phyloP scores from a whole-genome alignment of 2,888 invertebrate genomes.

The Orthonevra nobilis region DNA sequence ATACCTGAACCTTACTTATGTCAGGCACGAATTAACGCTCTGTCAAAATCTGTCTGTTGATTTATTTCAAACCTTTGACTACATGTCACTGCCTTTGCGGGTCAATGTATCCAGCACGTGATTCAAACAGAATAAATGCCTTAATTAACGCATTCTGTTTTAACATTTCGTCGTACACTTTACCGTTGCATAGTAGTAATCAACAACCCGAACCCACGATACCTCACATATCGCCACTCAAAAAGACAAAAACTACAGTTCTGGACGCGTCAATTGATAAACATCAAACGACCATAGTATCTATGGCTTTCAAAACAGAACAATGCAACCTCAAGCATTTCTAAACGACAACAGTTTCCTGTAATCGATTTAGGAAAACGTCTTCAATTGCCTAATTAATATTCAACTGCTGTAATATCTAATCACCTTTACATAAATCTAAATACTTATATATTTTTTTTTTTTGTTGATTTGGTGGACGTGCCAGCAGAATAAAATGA shows the following conservation, averaged over 20 bases:
- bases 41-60: no score
- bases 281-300: conserved; percentile 19
- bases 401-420: conserved; percentile 57
- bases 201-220: neutral
- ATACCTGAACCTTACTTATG: no score
- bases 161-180: neutral
- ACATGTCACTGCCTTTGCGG: neutral
- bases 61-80: no score
- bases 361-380: conserved; percentile 39
- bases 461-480: conserved; percentile 33
- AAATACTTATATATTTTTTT: conserved; percentile 10
- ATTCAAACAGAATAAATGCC: neutral
- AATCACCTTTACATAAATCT: conserved; percentile 61
- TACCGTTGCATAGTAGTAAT: conserved; percentile 3
- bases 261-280: conserved; percentile 27
- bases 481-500: conserved; percentile 25
- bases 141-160: neutral
- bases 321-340: conserved; percentile 10
- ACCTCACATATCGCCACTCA: conserved; percentile 17
- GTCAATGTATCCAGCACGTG: conserved; percentile 19
- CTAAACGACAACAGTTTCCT: conserved; percentile 53
- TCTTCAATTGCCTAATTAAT: conserved; percentile 52
- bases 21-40: no score
- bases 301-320: neutral
- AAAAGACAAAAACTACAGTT: conserved; percentile 7